phyloP scores from a whole-genome alignment of 2,797 vertebrate genomes.

The Euthynnus affinis region DNA sequence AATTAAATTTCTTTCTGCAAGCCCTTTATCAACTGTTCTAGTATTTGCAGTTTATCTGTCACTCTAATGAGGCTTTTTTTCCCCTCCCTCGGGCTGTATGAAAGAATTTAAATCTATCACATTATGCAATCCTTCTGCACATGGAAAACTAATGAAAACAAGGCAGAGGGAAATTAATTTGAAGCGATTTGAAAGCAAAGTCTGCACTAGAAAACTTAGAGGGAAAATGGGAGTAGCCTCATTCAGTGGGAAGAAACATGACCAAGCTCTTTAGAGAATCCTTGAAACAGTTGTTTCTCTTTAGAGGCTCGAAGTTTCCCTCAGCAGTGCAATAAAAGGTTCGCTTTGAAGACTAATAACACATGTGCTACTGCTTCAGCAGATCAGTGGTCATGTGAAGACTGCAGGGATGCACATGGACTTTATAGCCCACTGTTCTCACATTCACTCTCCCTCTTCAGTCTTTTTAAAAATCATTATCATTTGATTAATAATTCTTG shows the following conservation, averaged over 20 bases:
- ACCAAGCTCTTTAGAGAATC: conserved; percentile 47
- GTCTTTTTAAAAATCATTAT: conserved; percentile 41
- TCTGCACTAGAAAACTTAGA: conserved; percentile 42
- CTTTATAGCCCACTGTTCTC: conserved; percentile 41
- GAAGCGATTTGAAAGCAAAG: conserved; percentile 50
- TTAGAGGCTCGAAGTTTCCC: conserved; percentile 15
- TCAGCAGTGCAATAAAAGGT: conserved; percentile 49
- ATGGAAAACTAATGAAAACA: conserved; percentile 68
- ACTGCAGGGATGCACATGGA: conserved; percentile 36
- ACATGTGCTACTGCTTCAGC: conserved; percentile 21
- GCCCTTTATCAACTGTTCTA: conserved; percentile 63
- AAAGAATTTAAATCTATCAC: conserved; percentile 69
- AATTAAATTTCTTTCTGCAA: conserved; percentile 68
- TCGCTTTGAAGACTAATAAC: conserved; percentile 50
- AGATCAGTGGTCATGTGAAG: conserved; percentile 41
- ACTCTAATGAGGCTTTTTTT: conserved; percentile 67
- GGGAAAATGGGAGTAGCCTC: conserved; percentile 2
- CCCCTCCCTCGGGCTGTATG: conserved; percentile 39
- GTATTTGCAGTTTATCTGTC: conserved; percentile 74
- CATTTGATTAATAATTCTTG: conserved; percentile 45
- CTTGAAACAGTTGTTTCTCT: conserved; percentile 45
- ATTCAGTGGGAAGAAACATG: conserved; percentile 32
- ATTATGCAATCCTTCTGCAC: conserved; percentile 60
- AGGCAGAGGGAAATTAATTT: conserved; percentile 61
- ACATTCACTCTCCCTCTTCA: conserved; percentile 37